Conservation (phyloP, 2,113 vertebrate genomes). For the Actinemys pallida region DNA sequence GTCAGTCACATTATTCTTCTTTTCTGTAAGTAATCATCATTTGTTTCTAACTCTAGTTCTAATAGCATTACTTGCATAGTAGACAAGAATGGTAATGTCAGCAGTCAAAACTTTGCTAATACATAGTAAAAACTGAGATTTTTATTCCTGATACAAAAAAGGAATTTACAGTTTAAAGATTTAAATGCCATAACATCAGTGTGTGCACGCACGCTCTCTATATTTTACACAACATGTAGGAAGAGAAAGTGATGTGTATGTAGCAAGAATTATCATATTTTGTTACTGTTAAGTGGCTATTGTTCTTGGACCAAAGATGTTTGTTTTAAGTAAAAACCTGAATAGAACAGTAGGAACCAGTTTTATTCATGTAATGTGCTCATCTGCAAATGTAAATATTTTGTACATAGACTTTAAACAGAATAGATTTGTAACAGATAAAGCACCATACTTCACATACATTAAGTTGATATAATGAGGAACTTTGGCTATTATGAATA, state of each 20-base stretch:
- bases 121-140: not conserved
- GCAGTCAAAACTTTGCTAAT: conserved; percentile 5
- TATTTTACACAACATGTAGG: not conserved
- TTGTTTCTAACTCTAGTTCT: not conserved
- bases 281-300: not conserved
- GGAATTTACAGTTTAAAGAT: not conserved
- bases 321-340: not conserved
- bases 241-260: not conserved
- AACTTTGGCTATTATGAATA: not conserved
- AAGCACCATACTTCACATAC: not conserved
- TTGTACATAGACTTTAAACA: not conserved
- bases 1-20: not conserved
- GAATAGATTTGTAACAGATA: not conserved
- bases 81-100: not conserved
- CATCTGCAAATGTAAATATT: not conserved
- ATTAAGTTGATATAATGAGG: not conserved
- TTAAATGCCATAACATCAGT: not conserved
- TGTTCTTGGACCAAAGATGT: not conserved
- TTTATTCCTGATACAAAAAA: not conserved
- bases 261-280: not conserved
- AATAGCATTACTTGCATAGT: not conserved
- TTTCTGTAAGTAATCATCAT: not conserved
- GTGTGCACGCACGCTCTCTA: not conserved
- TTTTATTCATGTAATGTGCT: not conserved
- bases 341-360: not conserved